These are phyloP conservation scores for Drosophila heteroneura DNA, from an alignment of 2,888 invertebrate species.

Conservation along the genomic window DNA sequence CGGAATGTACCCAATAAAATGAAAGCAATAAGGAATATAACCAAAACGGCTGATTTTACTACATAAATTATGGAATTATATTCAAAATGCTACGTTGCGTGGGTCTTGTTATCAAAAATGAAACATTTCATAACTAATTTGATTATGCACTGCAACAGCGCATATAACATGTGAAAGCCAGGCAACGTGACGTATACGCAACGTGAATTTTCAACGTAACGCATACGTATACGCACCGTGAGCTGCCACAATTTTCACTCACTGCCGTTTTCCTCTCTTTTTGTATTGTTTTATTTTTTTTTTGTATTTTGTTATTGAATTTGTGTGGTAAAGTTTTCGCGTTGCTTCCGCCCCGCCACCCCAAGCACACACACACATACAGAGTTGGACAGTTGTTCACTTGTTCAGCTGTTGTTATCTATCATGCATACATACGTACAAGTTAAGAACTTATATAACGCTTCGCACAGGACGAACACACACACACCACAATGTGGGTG, in stretches of 20 bases:
- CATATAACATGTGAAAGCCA: neutral
- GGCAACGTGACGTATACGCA: slow-evolving; percentile 63
- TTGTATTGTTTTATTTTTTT: neutral
- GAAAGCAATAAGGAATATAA: neutral
- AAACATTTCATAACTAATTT: slow-evolving; percentile 32
- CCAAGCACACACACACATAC: neutral
- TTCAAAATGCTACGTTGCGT: neutral
- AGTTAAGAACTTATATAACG: slow-evolving; percentile 43
- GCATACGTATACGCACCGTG: slow-evolving; percentile 56
- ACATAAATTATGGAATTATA: neutral
- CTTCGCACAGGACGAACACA: slow-evolving; percentile 6
- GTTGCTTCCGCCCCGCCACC: slow-evolving; percentile 29
- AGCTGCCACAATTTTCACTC: neutral
- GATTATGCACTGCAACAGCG: slow-evolving; percentile 34
- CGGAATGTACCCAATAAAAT: neutral
- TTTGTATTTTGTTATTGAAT: slow-evolving; percentile 7
- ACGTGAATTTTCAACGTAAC: slow-evolving; percentile 36
- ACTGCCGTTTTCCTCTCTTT: neutral
- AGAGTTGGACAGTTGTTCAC: slow-evolving; percentile 15
- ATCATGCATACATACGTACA: slow-evolving; percentile 24
- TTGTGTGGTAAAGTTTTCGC: slow-evolving; percentile 51
- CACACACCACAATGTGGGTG: neutral
- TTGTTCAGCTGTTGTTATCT: slow-evolving; percentile 27
- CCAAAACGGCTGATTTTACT: neutral
- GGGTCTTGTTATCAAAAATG: slow-evolving; percentile 10